Base-by-base conservation (phyloP, 2,888 invertebrate species). In the Dermolepida albohirtum region DNA sequence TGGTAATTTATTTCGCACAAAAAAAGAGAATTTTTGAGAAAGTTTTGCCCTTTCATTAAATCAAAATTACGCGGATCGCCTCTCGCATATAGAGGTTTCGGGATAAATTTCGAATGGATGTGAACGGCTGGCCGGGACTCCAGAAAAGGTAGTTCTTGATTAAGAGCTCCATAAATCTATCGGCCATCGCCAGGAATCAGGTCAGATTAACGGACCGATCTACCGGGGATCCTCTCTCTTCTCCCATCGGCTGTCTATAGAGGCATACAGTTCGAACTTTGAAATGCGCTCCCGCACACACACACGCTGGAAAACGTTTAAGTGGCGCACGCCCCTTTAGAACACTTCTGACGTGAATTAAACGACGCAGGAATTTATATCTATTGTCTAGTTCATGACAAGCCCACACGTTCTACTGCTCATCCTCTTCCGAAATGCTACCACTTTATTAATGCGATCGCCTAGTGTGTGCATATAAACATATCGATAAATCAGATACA, bases 121-220 rank as follows among this genome's bases (percentile, higher is more conserved):
- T 29, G 49, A 50, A 39, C 64, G 50, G 50, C 64, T 50, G 50
- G 64, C 39, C 29, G 39, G 39, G 67, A 66, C 66, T 67, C 40
- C 41, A 47, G 67, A 59, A 71, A 50, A 70, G 70, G 70, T 70
- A 65, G 70, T 66, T 71, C 71, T 74, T 74, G 74, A 74, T 74
- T 72, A 74, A 74, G 71, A 68, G 72, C 64, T 55, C 67, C 52
- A 74, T 74, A 74, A 74, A 74, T 74, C 73, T 72, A 72, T 73
- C 68, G 73, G 65, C 50, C 73, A 70, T 71, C 69, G 70, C 70
- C 67, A 70, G 70, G 69, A 74, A 73, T 74, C 74, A 71, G 70
- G 64, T 70, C 70, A 71, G 74, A 74, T 74, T 74, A 74, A 72
- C 72, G 73, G 68, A 27, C 50, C 67, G 71, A 73, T 74, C 22